Base-by-base conservation (phyloP, 2,113 vertebrate genomes). In the Salvelinus namaycush region DNA sequence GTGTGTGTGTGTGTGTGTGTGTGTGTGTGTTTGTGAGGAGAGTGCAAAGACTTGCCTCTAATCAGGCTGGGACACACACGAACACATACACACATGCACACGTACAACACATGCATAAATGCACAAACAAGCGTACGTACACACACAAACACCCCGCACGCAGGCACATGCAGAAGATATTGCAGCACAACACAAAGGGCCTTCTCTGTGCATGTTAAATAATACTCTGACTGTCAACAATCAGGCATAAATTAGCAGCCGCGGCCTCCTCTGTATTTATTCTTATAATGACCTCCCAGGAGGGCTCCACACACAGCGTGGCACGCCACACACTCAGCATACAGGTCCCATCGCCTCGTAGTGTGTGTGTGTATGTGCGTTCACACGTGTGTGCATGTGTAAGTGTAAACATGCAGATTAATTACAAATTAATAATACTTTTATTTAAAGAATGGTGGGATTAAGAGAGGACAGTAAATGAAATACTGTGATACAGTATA, bases 271-370 rank as follows among this genome's bases (percentile, higher is more conserved):
- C 90, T 93, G 91, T 94, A 92, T 93, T 94, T 95, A 94, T 92
- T 93, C 92, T 91, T 89, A 91, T 95, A 95, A 95, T 94, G 94
- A 93, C 92, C 90, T 93, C 94, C 93, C 93, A 83, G 76, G 94
- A 92, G 94, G 89, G 81, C 88, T 81, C 84, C 83, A 70, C 89
- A 34, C 31, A 34, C 31, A 6, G 5, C 5, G 1, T 34, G 31
- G 31, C 5, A 39, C 2, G 9, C 8, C 39, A 44, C 39, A 84
- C 84, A 84, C 72, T 59, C 59, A 80, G 27, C 66, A 68, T 57
- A 54, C 79, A 84, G 80, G 68, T 72, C 85, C 70, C 82, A 7
- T 86, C 75, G 82, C 83, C 88, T 90, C 76, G 9, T 44, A 79
- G 77, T 68, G 66, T 27, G 68, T 22, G 48, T 34, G 65, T 82